Conservation (phyloP, 2,113 vertebrate genomes). For the Isurus oxyrinchus region DNA sequence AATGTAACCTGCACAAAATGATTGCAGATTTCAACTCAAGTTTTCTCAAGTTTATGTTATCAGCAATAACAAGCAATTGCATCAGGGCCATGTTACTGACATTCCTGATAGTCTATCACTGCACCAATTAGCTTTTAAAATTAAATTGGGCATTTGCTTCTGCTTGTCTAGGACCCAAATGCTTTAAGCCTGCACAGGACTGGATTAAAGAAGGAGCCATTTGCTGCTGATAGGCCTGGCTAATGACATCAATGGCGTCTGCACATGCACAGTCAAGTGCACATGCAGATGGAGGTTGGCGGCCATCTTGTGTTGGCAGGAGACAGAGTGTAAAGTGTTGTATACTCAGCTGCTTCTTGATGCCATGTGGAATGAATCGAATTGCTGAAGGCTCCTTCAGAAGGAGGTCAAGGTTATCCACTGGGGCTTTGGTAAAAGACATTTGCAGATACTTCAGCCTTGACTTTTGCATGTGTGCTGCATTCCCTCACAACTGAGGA, state of each 20-base stretch:
- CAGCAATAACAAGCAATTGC: constrained; percentile 44
- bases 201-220: constrained; percentile 37
- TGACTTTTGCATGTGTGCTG: not conserved
- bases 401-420: not conserved
- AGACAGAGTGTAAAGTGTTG: not conserved
- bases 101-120: constrained; percentile 62
- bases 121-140: constrained; percentile 74
- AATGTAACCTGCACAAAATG: not conserved
- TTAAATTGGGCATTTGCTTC: constrained; percentile 76
- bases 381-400: not conserved
- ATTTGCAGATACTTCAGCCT: not conserved
- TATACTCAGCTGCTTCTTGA: not conserved
- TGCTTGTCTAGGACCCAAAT: constrained; percentile 71
- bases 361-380: not conserved
- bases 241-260: too few relatives aligned
- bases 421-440: too few relatives aligned
- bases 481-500: not conserved
- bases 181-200: constrained; percentile 63
- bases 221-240: too few relatives aligned
- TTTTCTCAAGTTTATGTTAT: constrained; percentile 40
- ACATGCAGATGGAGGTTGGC: too few relatives aligned
- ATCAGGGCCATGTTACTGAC: constrained; percentile 59
- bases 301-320: too few relatives aligned
- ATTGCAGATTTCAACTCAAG: not conserved
- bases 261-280: too few relatives aligned